phyloP scores from a whole-genome alignment of 1,140 invertebrate species.

The Lucilia sericata region DNA sequence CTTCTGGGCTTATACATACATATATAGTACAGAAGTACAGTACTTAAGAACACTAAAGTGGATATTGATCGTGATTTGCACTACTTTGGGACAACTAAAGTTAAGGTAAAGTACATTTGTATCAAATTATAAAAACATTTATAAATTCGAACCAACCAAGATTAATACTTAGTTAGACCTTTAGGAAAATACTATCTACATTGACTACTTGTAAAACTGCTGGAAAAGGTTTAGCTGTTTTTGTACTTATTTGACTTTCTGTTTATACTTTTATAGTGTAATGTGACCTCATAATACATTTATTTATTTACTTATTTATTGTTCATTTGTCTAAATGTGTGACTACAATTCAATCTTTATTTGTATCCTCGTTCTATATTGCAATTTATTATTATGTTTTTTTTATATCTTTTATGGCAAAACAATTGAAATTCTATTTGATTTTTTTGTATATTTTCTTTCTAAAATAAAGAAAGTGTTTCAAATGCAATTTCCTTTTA shows the following conservation, averaged over 20 bases:
- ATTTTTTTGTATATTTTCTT: not conserved
- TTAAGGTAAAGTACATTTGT: too few relatives aligned
- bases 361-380: not conserved
- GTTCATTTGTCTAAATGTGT: slow-evolving; percentile 1
- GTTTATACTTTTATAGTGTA: not conserved
- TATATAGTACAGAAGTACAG: too few relatives aligned
- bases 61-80: too few relatives aligned
- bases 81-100: too few relatives aligned
- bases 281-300: slow-evolving; percentile 3
- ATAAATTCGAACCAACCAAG: too few relatives aligned
- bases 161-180: too few relatives aligned
- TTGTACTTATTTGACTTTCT: not conserved
- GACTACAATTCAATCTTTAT: not conserved
- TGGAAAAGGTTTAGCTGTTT: too few relatives aligned
- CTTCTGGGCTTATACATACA: too few relatives aligned
- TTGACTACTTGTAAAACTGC: too few relatives aligned
- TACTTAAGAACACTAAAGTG: too few relatives aligned
- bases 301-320: slow-evolving; percentile 8
- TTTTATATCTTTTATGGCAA: not conserved
- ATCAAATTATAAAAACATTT: too few relatives aligned
- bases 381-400: not conserved
- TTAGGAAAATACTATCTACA: too few relatives aligned
- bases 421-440: not conserved
- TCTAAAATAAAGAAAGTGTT: not conserved
- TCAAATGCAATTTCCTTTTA: slow-evolving; percentile 10